A percentile compares a stretch with the other conserved stretches of the same genome.
These are phyloP conservation scores for Vireo griseus DNA, from an alignment of 2,797 vertebrate species.

Conservation along the genomic window DNA sequence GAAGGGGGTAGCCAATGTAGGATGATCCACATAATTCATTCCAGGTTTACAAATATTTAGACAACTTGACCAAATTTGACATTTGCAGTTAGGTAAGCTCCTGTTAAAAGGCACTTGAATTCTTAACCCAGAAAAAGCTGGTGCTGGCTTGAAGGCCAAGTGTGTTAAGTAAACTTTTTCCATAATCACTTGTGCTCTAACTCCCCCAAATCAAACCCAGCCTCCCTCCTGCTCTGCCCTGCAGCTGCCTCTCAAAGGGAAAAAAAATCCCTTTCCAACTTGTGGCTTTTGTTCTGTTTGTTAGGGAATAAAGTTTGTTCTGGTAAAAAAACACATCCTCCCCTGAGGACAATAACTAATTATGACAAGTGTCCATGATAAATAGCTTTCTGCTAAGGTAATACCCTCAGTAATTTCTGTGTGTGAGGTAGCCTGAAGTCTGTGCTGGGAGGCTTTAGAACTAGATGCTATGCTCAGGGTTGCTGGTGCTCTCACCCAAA, in stretches of 20 bases:
- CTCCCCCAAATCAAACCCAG: background rate
- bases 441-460: background rate
- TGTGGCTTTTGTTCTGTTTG: background rate
- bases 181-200: background rate
- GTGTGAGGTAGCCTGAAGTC: background rate
- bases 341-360: background rate
- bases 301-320: background rate
- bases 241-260: background rate
- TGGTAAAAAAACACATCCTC: background rate
- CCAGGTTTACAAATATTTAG: conserved; percentile 35
- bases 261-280: background rate
- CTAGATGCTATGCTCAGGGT: background rate
- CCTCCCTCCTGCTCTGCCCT: background rate
- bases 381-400: conserved; percentile 49
- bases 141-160: background rate
- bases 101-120: background rate
- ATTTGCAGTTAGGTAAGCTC: background rate
- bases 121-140: background rate
- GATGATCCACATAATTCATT: background rate
- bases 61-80: conserved; percentile 1
- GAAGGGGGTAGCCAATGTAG: background rate
- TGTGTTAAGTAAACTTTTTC: background rate
- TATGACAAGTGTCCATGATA: conserved; percentile 25
- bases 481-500: background rate
- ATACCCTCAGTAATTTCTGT: conserved; percentile 1